Conservation (phyloP, 2,113 vertebrate genomes). For the Odobenus rosmarus region DNA sequence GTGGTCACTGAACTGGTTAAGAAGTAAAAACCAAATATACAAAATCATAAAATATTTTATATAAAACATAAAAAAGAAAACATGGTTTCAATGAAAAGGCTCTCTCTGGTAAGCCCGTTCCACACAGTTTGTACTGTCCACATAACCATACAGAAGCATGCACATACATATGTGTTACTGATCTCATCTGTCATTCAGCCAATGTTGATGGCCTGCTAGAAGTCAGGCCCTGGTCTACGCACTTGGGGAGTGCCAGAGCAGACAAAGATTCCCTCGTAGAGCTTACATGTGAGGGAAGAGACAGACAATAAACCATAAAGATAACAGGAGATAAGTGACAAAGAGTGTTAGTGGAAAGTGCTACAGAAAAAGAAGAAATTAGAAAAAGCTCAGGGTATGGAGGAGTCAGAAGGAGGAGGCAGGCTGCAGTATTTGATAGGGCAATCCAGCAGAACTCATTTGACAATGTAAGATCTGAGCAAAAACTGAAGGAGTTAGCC, state of each 20-base stretch:
- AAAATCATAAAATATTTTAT: constrained; percentile 21
- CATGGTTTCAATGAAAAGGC: not conserved
- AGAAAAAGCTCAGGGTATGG: not conserved
- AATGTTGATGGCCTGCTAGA: not conserved
- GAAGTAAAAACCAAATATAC: not conserved
- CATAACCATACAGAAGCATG: not conserved
- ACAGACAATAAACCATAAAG: not conserved
- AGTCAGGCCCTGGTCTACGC: not conserved
- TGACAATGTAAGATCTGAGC: not conserved
- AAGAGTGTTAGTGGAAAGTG: not conserved
- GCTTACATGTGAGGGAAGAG: not conserved
- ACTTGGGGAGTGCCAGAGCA: not conserved
- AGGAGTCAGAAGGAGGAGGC: not conserved
- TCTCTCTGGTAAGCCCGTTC: not conserved
- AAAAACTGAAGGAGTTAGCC: not conserved
- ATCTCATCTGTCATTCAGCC: not conserved
- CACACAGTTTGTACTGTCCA: not conserved
- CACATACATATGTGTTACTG: not conserved
- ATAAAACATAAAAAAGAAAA: constrained; percentile 43
- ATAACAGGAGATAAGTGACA: not conserved
- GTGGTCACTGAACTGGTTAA: not conserved
- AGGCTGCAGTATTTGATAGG: not conserved
- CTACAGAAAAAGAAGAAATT: not conserved
- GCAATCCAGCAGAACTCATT: not conserved
- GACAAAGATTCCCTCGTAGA: not conserved